phyloP scores from a whole-genome alignment of 2,888 invertebrate species.

The Operophtera brumata region DNA sequence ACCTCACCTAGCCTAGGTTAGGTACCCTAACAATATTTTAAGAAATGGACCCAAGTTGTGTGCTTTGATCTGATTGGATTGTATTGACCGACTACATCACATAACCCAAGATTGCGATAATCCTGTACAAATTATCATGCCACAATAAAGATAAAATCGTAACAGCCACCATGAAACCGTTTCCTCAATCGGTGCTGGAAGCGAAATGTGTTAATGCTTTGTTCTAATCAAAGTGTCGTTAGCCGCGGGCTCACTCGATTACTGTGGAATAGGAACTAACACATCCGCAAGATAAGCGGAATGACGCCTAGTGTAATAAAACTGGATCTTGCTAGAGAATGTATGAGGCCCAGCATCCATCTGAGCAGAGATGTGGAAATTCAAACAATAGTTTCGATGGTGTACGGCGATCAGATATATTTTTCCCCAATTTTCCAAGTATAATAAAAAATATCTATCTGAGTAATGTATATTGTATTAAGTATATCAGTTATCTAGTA shows the following conservation, averaged over 20 bases:
- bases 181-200: conserved; percentile 37
- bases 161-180: conserved; percentile 27
- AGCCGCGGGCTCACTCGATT: conserved; percentile 62
- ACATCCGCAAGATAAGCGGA: conserved; percentile 54
- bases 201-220: conserved; percentile 55
- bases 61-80: background rate
- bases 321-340: conserved; percentile 8
- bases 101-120: conserved; percentile 15
- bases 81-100: background rate
- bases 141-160: conserved; percentile 29
- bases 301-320: conserved; percentile 33
- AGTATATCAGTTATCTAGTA: no score
- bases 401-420: no score
- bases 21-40: no score
- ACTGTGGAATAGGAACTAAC: conserved; percentile 60
- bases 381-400: no score
- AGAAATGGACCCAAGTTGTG: no score
- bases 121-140: conserved; percentile 23
- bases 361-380: no score
- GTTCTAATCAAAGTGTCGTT: conserved; percentile 70
- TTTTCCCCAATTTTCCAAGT: no score
- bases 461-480: no score
- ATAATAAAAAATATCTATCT: no score
- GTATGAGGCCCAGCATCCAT: no score
- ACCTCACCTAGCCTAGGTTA: no score